Evolutionary conservation across 2,888 invertebrate species (phyloP).

Genomic region (Drosophila ezoana): DNA sequence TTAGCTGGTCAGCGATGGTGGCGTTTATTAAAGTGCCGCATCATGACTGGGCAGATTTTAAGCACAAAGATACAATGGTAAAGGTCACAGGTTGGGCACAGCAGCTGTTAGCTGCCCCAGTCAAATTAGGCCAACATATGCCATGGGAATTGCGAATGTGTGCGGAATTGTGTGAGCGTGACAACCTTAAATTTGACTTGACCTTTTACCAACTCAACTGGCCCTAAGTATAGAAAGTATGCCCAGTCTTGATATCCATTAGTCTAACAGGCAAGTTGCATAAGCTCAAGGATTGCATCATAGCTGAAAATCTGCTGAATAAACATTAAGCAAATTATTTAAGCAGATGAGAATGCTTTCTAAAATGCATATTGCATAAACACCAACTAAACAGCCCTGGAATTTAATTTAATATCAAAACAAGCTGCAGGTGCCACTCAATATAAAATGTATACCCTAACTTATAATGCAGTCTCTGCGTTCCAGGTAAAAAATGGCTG

Average conservation of each 20-base stretch:
- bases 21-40: slow-evolving; percentile 68
- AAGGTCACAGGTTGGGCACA: slow-evolving; percentile 62
- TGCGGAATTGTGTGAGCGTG: slow-evolving; percentile 45
- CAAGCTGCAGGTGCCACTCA: background rate
- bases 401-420: slow-evolving; percentile 17
- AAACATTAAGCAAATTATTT: slow-evolving; percentile 2
- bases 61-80: slow-evolving; percentile 53
- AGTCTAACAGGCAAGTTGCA: background rate
- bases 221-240: slow-evolving; percentile 9
- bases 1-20: slow-evolving; percentile 9
- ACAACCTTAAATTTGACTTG: slow-evolving; percentile 63
- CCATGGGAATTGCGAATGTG: slow-evolving; percentile 42
- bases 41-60: slow-evolving; percentile 58
- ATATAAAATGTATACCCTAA: slow-evolving; percentile 11
- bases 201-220: slow-evolving; percentile 51
- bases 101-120: slow-evolving; percentile 35
- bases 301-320: background rate
- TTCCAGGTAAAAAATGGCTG: too few species aligned
- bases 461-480: background rate
- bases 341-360: too few species aligned
- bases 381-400: slow-evolving; percentile 16
- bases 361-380: slow-evolving; percentile 7
- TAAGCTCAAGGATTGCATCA: slow-evolving; percentile 8
- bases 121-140: slow-evolving; percentile 48
- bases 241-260: background rate